Evolutionary conservation across 37 sponge, comb jelly and placozoan genomes (phyloP).

Genomic region (Geodia barretti): DNA sequence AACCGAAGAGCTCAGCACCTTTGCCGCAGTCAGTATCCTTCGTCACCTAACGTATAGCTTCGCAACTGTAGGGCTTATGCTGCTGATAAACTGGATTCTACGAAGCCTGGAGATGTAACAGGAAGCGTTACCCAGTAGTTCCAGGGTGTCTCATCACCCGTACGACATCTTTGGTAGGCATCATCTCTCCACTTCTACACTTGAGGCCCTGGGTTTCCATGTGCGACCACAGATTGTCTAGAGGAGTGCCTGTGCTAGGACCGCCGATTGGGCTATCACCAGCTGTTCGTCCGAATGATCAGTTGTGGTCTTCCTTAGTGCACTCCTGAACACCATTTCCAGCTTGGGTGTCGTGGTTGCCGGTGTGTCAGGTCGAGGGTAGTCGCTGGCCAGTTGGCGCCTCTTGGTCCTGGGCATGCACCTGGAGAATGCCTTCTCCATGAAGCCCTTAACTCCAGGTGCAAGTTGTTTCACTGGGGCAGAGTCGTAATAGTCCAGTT

Average conservation of each 20-base stretch:
- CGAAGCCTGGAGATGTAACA: not conserved
- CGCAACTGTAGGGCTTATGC: not conserved
- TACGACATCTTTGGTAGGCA: not conserved
- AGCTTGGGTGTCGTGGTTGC: not conserved
- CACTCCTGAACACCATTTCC: not conserved
- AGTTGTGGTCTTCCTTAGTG: not conserved
- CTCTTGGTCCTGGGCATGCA: not conserved
- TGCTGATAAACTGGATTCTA: not conserved
- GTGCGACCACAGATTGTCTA: constrained; percentile 1
- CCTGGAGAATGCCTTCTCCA: not conserved
- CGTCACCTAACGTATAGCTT: not conserved
- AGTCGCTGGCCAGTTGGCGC: not conserved
- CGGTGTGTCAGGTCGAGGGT: not conserved
- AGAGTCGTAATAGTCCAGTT: not conserved
- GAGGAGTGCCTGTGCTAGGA: not conserved
- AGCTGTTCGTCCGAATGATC: not conserved
- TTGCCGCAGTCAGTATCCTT: not conserved
- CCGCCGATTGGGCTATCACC: not conserved
- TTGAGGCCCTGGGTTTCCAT: not conserved
- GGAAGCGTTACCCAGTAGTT: not conserved
- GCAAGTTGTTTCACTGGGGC: not conserved
- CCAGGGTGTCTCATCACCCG: not conserved
- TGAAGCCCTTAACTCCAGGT: not conserved
- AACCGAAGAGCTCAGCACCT: not conserved
- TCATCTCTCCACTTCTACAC: not conserved